Conservation (phyloP, 1,140 invertebrate genomes). For the Panagrolaimus sp. region DNA sequence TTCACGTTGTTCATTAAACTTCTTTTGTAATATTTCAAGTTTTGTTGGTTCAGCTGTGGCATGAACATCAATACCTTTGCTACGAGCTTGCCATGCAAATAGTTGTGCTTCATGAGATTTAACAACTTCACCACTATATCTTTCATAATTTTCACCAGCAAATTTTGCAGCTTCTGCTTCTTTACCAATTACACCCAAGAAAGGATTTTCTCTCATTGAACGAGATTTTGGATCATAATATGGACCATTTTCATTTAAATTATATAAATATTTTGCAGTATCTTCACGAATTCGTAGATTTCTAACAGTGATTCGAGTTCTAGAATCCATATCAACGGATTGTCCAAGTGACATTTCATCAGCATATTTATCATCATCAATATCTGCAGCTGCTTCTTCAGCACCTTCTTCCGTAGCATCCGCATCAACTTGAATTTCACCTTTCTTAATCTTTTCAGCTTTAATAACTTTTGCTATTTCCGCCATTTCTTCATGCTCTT, state of each 20-base stretch:
- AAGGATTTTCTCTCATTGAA: constrained; percentile 96
- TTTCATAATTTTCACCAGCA: constrained; percentile 88
- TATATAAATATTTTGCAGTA: constrained; percentile 90
- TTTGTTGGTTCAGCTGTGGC: constrained; percentile 94
- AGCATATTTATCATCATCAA: constrained; percentile 64
- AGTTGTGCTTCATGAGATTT: constrained; percentile 83
- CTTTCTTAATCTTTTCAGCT: constrained; percentile 36
- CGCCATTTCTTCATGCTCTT: constrained; percentile 89
- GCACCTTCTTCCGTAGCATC: constrained; percentile 45
- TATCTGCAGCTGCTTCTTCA: constrained; percentile 50
- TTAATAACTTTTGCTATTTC: constrained; percentile 62
- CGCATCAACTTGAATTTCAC: constrained; percentile 40
- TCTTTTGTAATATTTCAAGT: constrained; percentile 79
- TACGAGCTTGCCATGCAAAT: constrained; percentile 94
- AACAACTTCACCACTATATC: constrained; percentile 84
- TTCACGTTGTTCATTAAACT: constrained; percentile 81
- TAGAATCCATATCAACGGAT: constrained; percentile 78
- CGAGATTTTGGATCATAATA: constrained; percentile 91
- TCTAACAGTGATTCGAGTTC: constrained; percentile 88
- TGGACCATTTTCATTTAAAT: constrained; percentile 90
- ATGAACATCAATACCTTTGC: constrained; percentile 79
- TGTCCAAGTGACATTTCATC: constrained; percentile 80
- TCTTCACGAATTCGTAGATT: constrained; percentile 97
- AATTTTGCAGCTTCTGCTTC: constrained; percentile 69
- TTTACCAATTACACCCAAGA: constrained; percentile 49